Evolutionary conservation across 2,113 vertebrate genomes (phyloP).

Genomic region (Turdus rufiventris): DNA sequence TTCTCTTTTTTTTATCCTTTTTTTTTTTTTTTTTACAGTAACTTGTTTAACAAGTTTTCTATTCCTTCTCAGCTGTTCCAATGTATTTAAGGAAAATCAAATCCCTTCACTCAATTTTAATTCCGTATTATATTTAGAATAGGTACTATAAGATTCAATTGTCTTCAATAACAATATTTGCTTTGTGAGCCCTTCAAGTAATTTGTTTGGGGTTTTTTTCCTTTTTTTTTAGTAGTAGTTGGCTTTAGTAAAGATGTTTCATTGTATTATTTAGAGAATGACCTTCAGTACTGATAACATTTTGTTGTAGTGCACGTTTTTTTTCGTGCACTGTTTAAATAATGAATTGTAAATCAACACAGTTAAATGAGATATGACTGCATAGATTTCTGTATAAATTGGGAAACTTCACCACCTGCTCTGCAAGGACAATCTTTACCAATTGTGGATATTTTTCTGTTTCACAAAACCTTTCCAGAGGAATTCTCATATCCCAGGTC

Average conservation of each 20-base stretch:
- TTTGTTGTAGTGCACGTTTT: conserved; percentile 16
- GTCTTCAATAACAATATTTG: conserved; percentile 53
- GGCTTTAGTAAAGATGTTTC: conserved; percentile 13
- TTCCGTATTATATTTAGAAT: conserved; percentile 61
- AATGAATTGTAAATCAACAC: not conserved
- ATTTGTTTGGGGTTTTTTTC: conserved; percentile 30
- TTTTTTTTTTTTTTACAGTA: not conserved
- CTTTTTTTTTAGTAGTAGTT: not conserved
- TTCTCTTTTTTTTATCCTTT: too few relatives aligned
- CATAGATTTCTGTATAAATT: conserved; percentile 24
- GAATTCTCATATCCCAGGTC: not conserved
- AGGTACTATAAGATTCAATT: conserved; percentile 57
- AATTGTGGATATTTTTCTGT: not conserved
- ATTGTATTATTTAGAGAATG: conserved; percentile 40
- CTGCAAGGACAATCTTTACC: conserved; percentile 28
- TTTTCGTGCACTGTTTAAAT: conserved; percentile 29
- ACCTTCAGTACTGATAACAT: conserved; percentile 43
- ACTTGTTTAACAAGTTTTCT: conserved; percentile 19
- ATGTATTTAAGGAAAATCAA: conserved; percentile 47
- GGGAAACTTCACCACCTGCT: not conserved
- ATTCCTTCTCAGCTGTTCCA: not conserved
- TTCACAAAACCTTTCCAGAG: not conserved
- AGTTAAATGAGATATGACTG: conserved; percentile 40
- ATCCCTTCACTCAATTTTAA: conserved; percentile 61
- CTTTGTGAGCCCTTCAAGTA: conserved; percentile 25